Conservation (phyloP, 1,140 invertebrate species). For the Eueides isabella region DNA sequence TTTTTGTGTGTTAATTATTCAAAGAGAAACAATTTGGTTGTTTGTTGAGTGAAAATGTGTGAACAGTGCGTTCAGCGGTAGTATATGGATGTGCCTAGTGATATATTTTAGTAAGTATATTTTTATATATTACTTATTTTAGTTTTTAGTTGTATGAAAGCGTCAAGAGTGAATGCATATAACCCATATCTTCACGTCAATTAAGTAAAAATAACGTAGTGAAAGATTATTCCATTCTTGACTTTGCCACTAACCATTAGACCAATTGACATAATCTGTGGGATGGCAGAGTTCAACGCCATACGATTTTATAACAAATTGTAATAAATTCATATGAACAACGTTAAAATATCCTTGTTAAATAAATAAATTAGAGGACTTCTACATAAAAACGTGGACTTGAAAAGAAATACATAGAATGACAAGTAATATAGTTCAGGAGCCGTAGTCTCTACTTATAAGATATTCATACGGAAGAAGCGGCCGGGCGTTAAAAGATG, state of each 20-base stretch:
- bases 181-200: too few relatives aligned
- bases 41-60: conserved; percentile 64
- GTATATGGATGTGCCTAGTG: conserved; percentile 21
- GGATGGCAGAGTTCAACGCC: too few relatives aligned
- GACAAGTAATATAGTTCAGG: neutral
- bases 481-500: neutral
- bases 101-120: conserved; percentile 26
- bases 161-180: too few relatives aligned
- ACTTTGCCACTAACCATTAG: too few relatives aligned
- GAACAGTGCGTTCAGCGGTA: conserved; percentile 55
- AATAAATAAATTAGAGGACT: too few relatives aligned
- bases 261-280: too few relatives aligned
- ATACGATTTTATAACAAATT: too few relatives aligned
- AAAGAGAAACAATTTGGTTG: neutral
- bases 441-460: neutral
- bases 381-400: neutral
- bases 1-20: conserved; percentile 23
- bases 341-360: too few relatives aligned
- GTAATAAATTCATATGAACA: too few relatives aligned
- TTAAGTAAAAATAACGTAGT: too few relatives aligned
- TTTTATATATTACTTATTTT: neutral
- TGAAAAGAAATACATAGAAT: too few relatives aligned
- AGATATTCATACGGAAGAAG: conserved; percentile 7
- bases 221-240: too few relatives aligned
- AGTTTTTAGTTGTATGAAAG: neutral